These are phyloP conservation scores for Phenganax subtilis DNA, from an alignment of 92 coral and sea anemone genomes.

Conservation along the genomic window DNA sequence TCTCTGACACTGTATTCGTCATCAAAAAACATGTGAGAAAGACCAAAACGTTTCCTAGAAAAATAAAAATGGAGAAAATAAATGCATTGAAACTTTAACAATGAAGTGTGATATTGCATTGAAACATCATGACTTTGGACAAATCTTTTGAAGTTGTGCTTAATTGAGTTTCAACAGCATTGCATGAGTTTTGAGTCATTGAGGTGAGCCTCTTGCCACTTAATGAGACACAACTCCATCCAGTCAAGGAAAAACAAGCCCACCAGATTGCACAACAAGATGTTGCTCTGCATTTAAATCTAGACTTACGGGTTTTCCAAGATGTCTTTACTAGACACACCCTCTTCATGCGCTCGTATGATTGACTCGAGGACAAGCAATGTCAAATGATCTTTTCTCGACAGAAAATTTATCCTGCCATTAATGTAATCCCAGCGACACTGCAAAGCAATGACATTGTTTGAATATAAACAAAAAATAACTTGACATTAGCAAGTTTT, in stretches of 20 bases:
- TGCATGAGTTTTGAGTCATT: no score
- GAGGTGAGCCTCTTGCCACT: no score
- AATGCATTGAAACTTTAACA: no score
- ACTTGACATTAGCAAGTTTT: not conserved
- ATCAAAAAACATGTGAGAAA: conserved; percentile 18
- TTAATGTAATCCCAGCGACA: conserved; percentile 71
- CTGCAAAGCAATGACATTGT: conserved; percentile 45
- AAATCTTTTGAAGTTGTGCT: no score
- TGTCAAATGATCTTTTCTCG: conserved; percentile 44
- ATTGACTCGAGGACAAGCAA: conserved; percentile 54
- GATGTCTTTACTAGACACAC: conserved; percentile 42
- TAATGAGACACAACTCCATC: no score
- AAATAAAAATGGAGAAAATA: not conserved
- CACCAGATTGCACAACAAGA: not conserved
- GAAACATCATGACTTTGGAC: no score
- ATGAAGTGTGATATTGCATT: no score
- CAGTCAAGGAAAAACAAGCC: no score
- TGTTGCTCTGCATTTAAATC: not conserved
- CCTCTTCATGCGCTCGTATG: conserved; percentile 45
- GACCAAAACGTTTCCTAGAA: conserved; percentile 33
- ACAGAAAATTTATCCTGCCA: conserved; percentile 40
- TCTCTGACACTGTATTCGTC: conserved; percentile 24
- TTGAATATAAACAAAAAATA: not conserved
- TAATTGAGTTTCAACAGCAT: no score
- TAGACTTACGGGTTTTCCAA: conserved; percentile 68